Conservation (phyloP, 1,140 invertebrate genomes). For the Tetramorium simillimum region DNA sequence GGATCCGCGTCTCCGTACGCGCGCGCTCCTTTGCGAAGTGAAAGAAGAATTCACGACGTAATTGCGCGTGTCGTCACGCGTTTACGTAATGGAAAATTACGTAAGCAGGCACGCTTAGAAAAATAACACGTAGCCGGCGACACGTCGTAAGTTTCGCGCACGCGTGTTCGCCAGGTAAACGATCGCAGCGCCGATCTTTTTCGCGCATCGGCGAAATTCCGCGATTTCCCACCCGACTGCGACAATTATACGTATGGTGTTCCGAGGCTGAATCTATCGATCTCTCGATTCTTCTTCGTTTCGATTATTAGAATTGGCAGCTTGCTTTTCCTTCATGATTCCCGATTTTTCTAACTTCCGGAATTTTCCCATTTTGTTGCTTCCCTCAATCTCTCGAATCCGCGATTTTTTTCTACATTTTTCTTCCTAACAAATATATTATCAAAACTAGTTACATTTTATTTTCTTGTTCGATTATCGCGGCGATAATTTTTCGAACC, state of each 20-base stretch:
- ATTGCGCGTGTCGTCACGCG: slow-evolving; percentile 54
- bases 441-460: background rate
- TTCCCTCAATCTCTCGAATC: background rate
- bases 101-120: slow-evolving; percentile 42
- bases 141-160: slow-evolving; percentile 6
- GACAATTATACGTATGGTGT: background rate
- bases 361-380: background rate
- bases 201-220: background rate
- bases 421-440: background rate
- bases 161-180: background rate
- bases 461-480: background rate
- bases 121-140: slow-evolving; percentile 18
- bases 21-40: background rate
- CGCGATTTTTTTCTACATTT: background rate
- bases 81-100: slow-evolving; percentile 59
- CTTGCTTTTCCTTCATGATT: background rate
- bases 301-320: background rate
- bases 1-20: background rate
- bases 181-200: slow-evolving; percentile 9
- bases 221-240: background rate
- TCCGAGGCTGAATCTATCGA: background rate
- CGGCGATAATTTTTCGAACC: background rate
- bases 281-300: background rate
- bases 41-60: slow-evolving; percentile 44
- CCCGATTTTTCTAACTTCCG: background rate